Conservation (phyloP, 2,113 vertebrate species). For the Machaerirhynchus nigripectus region DNA sequence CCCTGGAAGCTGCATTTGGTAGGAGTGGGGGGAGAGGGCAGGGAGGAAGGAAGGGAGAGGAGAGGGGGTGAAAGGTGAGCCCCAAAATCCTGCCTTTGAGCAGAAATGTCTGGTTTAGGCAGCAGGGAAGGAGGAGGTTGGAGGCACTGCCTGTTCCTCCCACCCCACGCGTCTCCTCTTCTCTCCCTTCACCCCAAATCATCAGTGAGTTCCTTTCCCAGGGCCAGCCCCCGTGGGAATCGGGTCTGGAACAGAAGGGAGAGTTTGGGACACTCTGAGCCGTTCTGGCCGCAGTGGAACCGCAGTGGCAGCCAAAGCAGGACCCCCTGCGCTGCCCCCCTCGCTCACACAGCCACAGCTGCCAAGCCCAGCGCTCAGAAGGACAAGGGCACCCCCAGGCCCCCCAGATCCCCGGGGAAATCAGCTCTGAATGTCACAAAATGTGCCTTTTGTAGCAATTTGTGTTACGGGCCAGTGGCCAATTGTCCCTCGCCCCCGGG, state of each 20-base stretch:
- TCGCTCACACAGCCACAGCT: accelerated
- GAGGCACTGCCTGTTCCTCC: neutral
- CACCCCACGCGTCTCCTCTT: accelerated
- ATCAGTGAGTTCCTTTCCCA: accelerated
- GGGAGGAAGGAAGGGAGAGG: neutral
- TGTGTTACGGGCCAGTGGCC: neutral
- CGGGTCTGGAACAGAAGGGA: neutral
- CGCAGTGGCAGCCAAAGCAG: accelerated
- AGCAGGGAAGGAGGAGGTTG: neutral
- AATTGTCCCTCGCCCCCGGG: neutral
- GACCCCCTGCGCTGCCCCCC: accelerated
- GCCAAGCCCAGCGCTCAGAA: neutral
- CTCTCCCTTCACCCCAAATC: neutral
- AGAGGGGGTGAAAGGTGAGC: neutral
- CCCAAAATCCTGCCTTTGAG: neutral
- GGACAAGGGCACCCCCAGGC: neutral
- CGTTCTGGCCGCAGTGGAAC: neutral
- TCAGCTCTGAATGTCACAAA: neutral
- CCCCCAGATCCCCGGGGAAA: neutral
- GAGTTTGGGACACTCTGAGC: neutral
- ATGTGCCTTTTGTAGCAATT: neutral
- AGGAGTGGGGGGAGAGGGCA: neutral
- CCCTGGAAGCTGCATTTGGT: neutral
- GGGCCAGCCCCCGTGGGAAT: neutral
- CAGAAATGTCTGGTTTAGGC: neutral